Conservation (phyloP, 2,888 invertebrate genomes). For the Theristus sp. region DNA sequence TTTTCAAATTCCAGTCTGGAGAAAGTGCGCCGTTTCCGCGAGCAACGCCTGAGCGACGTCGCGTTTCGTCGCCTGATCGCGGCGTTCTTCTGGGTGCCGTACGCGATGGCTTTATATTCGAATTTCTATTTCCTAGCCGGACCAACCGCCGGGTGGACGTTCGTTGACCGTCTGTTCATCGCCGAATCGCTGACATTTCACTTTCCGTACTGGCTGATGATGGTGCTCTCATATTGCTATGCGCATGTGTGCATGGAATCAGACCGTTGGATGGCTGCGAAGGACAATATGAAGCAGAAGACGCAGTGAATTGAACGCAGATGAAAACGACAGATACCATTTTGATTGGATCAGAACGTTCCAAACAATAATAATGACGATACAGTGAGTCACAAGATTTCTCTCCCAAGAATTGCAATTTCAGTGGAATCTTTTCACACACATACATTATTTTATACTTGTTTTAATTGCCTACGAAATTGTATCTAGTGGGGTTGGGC, state of each 20-base stretch:
- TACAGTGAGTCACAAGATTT: too few relatives aligned
- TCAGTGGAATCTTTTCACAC: too few relatives aligned
- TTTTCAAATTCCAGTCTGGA: conserved; percentile 16
- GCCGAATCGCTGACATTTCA: conserved; percentile 23
- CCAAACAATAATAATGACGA: too few relatives aligned
- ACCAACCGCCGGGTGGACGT: conserved; percentile 10
- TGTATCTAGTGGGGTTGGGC: too few relatives aligned
- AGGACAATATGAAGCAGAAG: not conserved
- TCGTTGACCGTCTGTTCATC: conserved; percentile 20
- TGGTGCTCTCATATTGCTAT: conserved; percentile 22
- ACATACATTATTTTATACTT: too few relatives aligned
- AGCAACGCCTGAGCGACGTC: not conserved
- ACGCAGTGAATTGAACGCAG: not conserved
- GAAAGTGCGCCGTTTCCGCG: not conserved
- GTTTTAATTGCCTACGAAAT: too few relatives aligned
- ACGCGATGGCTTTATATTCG: conserved; percentile 26
- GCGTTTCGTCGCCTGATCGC: conserved; percentile 12
- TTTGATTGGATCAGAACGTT: not conserved
- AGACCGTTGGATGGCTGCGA: conserved; percentile 2
- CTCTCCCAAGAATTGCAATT: too few relatives aligned
- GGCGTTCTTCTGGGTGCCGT: conserved; percentile 16
- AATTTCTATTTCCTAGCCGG: conserved; percentile 29
- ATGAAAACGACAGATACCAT: too few relatives aligned
- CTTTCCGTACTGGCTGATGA: conserved; percentile 22
- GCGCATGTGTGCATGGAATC: conserved; percentile 22